Percentiles rank a stretch among this genome's conserved stretches.
phyloP scores from a whole-genome alignment of 2,797 vertebrate species.

The Sebastes vulpes region DNA sequence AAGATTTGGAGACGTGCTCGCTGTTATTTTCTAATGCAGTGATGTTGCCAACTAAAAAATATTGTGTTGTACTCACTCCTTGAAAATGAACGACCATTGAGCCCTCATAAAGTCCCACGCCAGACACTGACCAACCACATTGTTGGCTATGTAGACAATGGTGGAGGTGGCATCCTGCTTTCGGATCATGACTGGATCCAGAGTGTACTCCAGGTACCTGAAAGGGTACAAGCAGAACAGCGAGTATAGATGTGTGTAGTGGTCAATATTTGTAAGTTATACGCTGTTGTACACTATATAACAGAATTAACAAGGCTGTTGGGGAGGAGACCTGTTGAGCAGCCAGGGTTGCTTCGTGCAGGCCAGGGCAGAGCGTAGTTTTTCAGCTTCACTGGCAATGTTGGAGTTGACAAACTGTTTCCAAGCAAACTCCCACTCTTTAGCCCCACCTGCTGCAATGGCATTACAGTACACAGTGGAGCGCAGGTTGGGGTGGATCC shows the following conservation, averaged over 20 bases:
- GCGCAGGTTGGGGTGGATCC: slow-evolving; percentile 91
- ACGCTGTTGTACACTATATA: fast-evolving
- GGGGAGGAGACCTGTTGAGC: slow-evolving; percentile 87
- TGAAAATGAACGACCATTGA: slow-evolving; percentile 89
- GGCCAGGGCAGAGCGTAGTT: slow-evolving; percentile 88
- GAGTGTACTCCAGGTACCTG: slow-evolving; percentile 90
- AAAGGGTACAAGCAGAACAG: neutral
- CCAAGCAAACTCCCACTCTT: slow-evolving; percentile 92
- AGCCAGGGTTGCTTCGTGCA: slow-evolving; percentile 91
- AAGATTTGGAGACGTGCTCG: no score
- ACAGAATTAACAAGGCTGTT: neutral
- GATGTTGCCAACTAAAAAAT: neutral
- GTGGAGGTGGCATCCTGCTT: slow-evolving; percentile 93
- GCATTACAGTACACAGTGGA: slow-evolving; percentile 92
- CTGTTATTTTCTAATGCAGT: neutral
- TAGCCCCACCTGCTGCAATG: slow-evolving; percentile 84
- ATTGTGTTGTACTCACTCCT: slow-evolving; percentile 86
- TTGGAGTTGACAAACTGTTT: slow-evolving; percentile 56
- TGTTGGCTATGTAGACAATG: slow-evolving; percentile 90
- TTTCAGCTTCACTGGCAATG: slow-evolving; percentile 90
- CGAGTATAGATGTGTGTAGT: neutral
- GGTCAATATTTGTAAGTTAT: neutral
- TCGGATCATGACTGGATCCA: slow-evolving; percentile 84
- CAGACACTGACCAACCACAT: slow-evolving; percentile 90
- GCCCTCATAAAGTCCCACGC: slow-evolving; percentile 92